phyloP scores from a whole-genome alignment of 1,140 invertebrate genomes.

The Panagrolaimus sp. region DNA sequence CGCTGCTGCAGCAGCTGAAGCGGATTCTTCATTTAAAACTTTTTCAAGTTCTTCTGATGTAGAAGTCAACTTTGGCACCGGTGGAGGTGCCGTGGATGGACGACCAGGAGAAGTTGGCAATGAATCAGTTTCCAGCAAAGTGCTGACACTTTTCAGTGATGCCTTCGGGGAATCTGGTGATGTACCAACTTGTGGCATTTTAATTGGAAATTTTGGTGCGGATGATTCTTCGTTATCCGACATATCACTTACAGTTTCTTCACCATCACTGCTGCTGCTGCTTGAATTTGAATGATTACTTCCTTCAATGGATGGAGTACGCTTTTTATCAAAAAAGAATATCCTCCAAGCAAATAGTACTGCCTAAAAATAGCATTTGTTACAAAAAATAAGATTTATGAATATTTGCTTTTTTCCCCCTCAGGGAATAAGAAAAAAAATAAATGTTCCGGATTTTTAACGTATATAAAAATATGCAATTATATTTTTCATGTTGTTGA shows the following conservation, averaged over 20 bases:
- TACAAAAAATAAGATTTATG: not conserved
- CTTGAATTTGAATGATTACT: not conserved
- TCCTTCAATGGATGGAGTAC: conserved; percentile 1
- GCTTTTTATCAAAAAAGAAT: not conserved
- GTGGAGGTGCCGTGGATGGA: not conserved
- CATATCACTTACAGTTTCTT: not conserved
- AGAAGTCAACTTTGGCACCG: not conserved
- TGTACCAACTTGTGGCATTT: not conserved
- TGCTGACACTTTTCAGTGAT: not conserved
- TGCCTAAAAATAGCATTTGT: not conserved
- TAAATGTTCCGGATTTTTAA: not conserved
- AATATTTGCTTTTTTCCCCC: not conserved
- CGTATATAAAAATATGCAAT: too few relatives aligned
- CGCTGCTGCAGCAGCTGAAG: not conserved
- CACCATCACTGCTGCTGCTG: not conserved
- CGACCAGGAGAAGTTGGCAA: not conserved
- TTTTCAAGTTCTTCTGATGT: not conserved
- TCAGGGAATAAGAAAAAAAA: not conserved
- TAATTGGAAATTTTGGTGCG: not conserved
- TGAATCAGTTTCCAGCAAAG: conserved; percentile 4
- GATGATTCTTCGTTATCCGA: conserved; percentile 6
- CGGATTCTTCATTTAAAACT: not conserved
- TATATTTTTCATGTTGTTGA: too few relatives aligned
- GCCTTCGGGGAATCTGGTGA: not conserved
- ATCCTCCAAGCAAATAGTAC: conserved; percentile 6